A percentile compares a stretch with the other conserved stretches of the same genome.
phyloP scores from a whole-genome alignment of 2,797 vertebrate genomes.

The Gadopsis bispinosus region DNA sequence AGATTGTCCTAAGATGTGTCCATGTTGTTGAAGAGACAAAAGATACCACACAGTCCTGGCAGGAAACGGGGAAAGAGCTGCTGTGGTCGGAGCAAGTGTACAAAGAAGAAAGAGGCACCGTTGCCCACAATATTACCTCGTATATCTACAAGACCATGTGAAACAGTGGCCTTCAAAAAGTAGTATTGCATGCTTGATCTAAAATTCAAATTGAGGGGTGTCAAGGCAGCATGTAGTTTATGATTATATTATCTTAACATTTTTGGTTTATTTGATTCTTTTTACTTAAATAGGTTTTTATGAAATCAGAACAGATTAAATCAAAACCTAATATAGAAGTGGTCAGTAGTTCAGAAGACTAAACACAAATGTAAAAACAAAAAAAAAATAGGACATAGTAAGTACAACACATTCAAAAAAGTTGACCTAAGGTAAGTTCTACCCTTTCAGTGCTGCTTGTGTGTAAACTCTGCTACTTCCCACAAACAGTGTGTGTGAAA shows the following conservation, averaged over 20 bases:
- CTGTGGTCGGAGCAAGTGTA: neutral
- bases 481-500: slow-evolving; percentile 31
- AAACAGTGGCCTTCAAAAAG: neutral
- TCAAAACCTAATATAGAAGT: neutral
- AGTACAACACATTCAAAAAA: neutral
- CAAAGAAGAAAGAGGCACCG: neutral
- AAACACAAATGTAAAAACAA: too few species aligned
- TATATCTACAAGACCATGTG: neutral
- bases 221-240: neutral
- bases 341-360: neutral
- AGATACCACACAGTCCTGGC: neutral
- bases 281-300: neutral
- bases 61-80: too few species aligned
- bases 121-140: neutral
- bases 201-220: neutral
- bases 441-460: neutral
- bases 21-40: neutral
- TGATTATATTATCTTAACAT: neutral
- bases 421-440: neutral
- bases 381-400: too few species aligned
- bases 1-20: neutral
- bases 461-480: neutral
- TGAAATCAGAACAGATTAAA: neutral
- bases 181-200: neutral
- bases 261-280: neutral